A percentile compares a stretch with the other conserved stretches of the same genome.
Conservation (phyloP, 2,888 invertebrate species). For the Erebia epiphron region DNA sequence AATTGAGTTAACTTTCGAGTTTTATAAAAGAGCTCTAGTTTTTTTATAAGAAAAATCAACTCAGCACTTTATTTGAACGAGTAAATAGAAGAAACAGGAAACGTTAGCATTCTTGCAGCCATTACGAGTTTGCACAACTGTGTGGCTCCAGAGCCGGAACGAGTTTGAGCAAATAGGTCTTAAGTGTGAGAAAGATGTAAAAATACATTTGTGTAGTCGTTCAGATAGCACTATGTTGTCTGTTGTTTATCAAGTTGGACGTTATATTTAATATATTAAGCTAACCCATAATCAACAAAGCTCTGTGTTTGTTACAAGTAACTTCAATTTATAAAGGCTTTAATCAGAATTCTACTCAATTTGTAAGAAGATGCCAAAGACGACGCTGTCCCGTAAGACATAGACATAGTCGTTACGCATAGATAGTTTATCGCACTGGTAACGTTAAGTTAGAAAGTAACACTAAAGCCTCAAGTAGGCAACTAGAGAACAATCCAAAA, state of each 20-base stretch:
- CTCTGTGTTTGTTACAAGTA: too few species aligned
- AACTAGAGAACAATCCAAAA: too few species aligned
- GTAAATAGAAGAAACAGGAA: constrained; percentile 20
- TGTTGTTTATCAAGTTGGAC: background rate
- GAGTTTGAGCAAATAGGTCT: constrained; percentile 10
- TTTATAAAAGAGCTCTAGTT: constrained; percentile 9
- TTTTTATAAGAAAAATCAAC: constrained; percentile 2
- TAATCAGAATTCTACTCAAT: too few species aligned
- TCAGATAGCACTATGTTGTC: background rate
- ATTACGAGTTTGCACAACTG: constrained; percentile 22
- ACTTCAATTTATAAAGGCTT: too few species aligned
- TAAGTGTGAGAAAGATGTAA: constrained; percentile 11
- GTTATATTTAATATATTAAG: background rate
- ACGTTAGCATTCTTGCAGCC: constrained; percentile 14
- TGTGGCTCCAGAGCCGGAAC: constrained; percentile 4
- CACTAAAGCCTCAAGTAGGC: too few species aligned
- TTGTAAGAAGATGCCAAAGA: too few species aligned
- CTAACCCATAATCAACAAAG: background rate
- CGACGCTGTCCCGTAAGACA: too few species aligned
- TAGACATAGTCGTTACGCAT: too few species aligned
- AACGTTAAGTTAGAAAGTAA: too few species aligned
- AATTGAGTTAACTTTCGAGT: constrained; percentile 2
- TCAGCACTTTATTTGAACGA: constrained; percentile 14
- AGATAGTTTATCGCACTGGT: too few species aligned
- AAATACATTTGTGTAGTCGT: background rate